Evolutionary conservation across 1,140 invertebrate species (phyloP).

Genomic region (Hetaerina americana): DNA sequence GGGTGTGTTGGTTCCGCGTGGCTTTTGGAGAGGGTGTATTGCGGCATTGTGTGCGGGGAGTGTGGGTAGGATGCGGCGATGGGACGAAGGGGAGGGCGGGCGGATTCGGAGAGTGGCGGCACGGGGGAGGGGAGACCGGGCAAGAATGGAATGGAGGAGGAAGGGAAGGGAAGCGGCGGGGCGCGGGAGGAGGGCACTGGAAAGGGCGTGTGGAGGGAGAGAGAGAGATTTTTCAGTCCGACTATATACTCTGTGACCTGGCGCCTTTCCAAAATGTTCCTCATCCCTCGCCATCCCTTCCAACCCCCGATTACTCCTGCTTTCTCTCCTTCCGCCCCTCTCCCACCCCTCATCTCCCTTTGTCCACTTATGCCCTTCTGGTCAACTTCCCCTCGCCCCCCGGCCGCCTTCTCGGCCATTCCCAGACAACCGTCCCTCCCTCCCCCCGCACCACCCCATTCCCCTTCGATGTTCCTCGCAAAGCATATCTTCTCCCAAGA

Average conservation of each 20-base stretch:
- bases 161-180: no score
- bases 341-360: not conserved
- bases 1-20: not conserved
- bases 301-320: not conserved
- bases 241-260: not conserved
- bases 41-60: not conserved
- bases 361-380: not conserved
- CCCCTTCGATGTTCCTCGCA: no score
- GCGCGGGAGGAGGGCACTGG: not conserved
- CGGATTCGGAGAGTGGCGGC: not conserved
- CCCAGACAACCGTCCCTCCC: no score
- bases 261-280: not conserved
- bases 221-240: not conserved
- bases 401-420: not conserved
- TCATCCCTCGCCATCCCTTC: not conserved
- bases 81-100: not conserved
- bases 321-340: not conserved
- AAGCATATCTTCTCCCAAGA: no score
- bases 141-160: no score
- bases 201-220: not conserved
- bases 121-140: no score
- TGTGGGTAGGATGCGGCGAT: not conserved
- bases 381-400: not conserved
- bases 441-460: no score
- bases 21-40: not conserved